Percentiles rank a stretch among this genome's conserved stretches.
Evolutionary conservation across 2,888 invertebrate species (phyloP).

Genomic region (Dinocampus coccinellae): DNA sequence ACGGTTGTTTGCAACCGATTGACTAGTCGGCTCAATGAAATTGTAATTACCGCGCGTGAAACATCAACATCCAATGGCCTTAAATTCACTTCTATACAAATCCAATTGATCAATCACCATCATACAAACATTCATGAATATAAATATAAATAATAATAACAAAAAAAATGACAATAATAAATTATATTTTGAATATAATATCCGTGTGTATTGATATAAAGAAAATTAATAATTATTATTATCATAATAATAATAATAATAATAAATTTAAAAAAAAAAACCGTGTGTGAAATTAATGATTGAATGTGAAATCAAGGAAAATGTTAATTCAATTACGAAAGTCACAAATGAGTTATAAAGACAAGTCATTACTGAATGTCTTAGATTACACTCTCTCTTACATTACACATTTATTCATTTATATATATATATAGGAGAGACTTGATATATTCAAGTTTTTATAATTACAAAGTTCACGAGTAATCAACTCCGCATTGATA

Average conservation of each 20-base stretch:
- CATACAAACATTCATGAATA: background rate
- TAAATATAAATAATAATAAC: background rate
- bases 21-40: conserved; percentile 17
- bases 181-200: background rate
- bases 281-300: no score
- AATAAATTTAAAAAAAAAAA: no score
- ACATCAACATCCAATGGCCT: background rate
- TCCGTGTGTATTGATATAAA: no score
- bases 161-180: no score
- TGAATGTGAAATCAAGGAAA: no score
- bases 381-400: no score
- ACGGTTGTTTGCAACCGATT: conserved; percentile 21
- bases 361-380: no score
- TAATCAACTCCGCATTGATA: background rate
- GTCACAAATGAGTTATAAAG: no score
- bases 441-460: background rate
- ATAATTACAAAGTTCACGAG: background rate
- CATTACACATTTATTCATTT: no score
- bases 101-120: background rate
- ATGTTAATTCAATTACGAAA: no score
- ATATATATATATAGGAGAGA: background rate
- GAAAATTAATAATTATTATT: no score
- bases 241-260: no score
- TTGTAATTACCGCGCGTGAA: conserved; percentile 6
- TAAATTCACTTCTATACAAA: background rate